Percentiles rank a stretch among this genome's conserved stretches.
Conservation (phyloP, 2,888 invertebrate genomes). For the Philereme vetulata region DNA sequence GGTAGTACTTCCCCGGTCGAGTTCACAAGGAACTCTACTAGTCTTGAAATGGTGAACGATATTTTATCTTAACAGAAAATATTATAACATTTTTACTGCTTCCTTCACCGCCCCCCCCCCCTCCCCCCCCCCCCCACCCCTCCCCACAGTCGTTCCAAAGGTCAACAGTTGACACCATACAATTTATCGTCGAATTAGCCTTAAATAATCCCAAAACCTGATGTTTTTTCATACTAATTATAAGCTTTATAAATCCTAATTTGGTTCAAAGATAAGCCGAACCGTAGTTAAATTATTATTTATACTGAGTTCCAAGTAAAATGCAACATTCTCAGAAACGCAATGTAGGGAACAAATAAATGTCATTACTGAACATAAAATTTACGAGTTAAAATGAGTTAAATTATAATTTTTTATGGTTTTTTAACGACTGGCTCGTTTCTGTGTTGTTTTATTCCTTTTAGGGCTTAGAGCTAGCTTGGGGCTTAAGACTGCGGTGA, state of each 20-base stretch:
- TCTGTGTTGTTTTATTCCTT: slow-evolving; percentile 34
- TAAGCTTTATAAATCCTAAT: slow-evolving; percentile 20
- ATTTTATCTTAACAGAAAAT: no score
- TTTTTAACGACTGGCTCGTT: slow-evolving; percentile 46
- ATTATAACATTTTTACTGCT: no score
- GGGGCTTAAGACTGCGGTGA: slow-evolving; percentile 1
- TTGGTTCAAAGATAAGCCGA: slow-evolving; percentile 29
- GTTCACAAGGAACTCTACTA: no score
- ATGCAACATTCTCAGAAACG: slow-evolving; percentile 49
- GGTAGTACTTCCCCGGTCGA: no score
- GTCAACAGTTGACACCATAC: slow-evolving; percentile 7
- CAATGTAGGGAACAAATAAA: slow-evolving; percentile 45
- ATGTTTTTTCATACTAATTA: slow-evolving; percentile 25
- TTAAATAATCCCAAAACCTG: slow-evolving; percentile 9
- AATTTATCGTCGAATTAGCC: slow-evolving; percentile 8
- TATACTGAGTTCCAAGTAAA: slow-evolving; percentile 14
- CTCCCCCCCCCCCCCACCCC: no score
- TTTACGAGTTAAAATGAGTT: slow-evolving; percentile 63
- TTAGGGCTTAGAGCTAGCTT: slow-evolving; percentile 20
- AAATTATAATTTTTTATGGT: slow-evolving; percentile 58
- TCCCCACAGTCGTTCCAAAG: no score
- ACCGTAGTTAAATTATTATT: slow-evolving; percentile 20
- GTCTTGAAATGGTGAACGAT: no score
- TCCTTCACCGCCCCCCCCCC: no score
- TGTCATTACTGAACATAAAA: slow-evolving; percentile 59